phyloP scores from a whole-genome alignment of 2,797 vertebrate genomes.

The Pantherophis alleghaniensis region DNA sequence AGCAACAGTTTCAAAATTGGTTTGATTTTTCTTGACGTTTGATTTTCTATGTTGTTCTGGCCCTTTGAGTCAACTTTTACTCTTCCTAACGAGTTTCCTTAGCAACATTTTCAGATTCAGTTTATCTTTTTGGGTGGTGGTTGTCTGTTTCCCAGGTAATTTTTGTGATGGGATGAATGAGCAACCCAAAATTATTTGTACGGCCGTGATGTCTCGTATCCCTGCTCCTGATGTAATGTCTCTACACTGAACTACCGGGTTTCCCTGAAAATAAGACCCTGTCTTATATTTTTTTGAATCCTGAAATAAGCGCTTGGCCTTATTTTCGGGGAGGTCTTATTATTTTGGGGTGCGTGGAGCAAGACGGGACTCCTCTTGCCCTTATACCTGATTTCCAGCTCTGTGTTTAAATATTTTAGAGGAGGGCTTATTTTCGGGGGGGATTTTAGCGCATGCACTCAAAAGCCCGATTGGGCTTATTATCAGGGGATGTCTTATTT shows the following conservation, averaged over 20 bases:
- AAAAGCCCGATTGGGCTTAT: too few relatives aligned
- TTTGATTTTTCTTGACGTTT: neutral
- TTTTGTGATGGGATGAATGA: neutral
- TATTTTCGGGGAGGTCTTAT: too few relatives aligned
- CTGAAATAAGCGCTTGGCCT: too few relatives aligned
- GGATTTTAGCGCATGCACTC: too few relatives aligned
- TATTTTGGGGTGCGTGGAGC: too few relatives aligned
- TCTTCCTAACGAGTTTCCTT: neutral
- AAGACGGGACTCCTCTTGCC: too few relatives aligned
- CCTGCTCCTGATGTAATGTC: neutral
- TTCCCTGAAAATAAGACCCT: too few relatives aligned
- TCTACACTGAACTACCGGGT: neutral
- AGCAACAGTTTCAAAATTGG: neutral
- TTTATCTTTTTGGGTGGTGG: neutral
- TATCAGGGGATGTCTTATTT: too few relatives aligned
- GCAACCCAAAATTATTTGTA: neutral
- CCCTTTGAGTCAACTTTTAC: neutral
- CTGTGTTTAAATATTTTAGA: too few relatives aligned
- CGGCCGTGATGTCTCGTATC: neutral
- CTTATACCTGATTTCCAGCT: too few relatives aligned
- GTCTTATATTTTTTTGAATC: too few relatives aligned
- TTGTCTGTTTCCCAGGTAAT: neutral
- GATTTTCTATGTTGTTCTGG: neutral
- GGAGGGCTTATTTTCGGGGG: too few relatives aligned
- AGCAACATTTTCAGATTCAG: neutral